Evolutionary conservation across 1,140 invertebrate genomes (phyloP).

Genomic region (Leptinotarsa undecemlineata): DNA sequence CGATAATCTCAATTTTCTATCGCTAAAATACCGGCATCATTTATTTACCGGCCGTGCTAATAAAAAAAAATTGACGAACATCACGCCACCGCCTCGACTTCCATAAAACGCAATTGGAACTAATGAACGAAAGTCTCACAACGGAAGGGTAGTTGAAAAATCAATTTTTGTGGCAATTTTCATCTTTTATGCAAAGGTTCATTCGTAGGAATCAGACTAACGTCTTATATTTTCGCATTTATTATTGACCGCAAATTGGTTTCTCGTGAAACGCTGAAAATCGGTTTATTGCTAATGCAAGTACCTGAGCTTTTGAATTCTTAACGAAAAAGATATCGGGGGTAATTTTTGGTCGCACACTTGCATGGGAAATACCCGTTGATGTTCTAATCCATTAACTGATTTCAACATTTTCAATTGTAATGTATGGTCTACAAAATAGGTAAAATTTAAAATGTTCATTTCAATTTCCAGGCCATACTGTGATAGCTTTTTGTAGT

Average conservation of each 20-base stretch:
- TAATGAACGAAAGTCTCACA: constrained; percentile 9
- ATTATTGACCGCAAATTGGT: constrained; percentile 34
- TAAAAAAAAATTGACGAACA: constrained; percentile 10
- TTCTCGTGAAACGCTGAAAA: constrained; percentile 28
- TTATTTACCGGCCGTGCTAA: constrained; percentile 13
- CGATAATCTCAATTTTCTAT: constrained; percentile 19
- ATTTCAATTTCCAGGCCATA: too few species aligned
- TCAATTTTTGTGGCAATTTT: constrained; percentile 21
- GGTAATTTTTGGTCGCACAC: too few species aligned
- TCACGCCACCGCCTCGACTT: constrained; percentile 5
- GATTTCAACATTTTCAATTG: too few species aligned
- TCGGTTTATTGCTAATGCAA: constrained; percentile 25
- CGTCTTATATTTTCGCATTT: constrained; percentile 27
- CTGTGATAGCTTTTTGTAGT: too few species aligned
- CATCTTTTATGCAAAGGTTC: constrained; percentile 37
- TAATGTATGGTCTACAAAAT: too few species aligned
- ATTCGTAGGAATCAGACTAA: constrained; percentile 31
- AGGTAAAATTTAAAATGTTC: too few species aligned
- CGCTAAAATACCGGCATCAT: constrained; percentile 14
- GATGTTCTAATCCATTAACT: too few species aligned
- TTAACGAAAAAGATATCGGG: background rate
- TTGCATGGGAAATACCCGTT: too few species aligned
- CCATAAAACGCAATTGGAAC: constrained; percentile 6
- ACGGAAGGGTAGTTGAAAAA: constrained; percentile 15
- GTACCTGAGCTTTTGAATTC: background rate